These are phyloP conservation scores for Sycophila texana DNA, from an alignment of 2,888 invertebrate species.

Conservation along the genomic window DNA sequence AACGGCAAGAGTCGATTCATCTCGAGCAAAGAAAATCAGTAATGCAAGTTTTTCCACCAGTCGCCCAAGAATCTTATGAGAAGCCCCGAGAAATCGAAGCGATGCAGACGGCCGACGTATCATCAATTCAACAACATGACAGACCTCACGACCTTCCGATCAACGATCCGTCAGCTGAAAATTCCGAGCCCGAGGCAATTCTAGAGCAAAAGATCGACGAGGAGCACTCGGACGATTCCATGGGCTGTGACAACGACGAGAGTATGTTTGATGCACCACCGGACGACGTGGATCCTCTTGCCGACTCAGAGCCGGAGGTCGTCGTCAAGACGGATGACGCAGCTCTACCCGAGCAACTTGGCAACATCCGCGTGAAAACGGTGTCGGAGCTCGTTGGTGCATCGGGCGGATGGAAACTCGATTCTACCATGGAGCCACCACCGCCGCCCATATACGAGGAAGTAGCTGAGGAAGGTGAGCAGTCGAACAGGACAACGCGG, in stretches of 20 bases:
- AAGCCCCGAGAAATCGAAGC: background rate
- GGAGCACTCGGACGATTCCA: constrained; percentile 46
- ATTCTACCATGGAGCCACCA: constrained; percentile 61
- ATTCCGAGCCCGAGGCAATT: background rate
- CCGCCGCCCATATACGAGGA: constrained; percentile 50
- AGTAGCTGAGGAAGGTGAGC: constrained; percentile 28
- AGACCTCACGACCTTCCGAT: background rate
- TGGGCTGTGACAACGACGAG: constrained; percentile 55
- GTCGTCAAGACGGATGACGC: background rate
- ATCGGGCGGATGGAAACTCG: constrained; percentile 70
- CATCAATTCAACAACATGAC: background rate
- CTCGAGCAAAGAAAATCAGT: background rate
- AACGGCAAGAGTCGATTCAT: background rate
- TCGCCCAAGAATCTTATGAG: background rate
- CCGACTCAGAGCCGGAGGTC: constrained; percentile 40
- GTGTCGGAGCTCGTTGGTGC: constrained; percentile 69
- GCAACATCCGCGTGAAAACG: constrained; percentile 63
- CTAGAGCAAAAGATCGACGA: constrained; percentile 43
- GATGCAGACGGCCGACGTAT: background rate
- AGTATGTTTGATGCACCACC: constrained; percentile 57
- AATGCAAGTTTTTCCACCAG: background rate
- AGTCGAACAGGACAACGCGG: constrained; percentile 22
- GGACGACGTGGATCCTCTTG: constrained; percentile 54
- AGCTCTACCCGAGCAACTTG: background rate
- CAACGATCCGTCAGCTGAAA: background rate